These are phyloP conservation scores for Trachemys scripta DNA, from an alignment of 2,113 vertebrate genomes.

Conservation along the genomic window DNA sequence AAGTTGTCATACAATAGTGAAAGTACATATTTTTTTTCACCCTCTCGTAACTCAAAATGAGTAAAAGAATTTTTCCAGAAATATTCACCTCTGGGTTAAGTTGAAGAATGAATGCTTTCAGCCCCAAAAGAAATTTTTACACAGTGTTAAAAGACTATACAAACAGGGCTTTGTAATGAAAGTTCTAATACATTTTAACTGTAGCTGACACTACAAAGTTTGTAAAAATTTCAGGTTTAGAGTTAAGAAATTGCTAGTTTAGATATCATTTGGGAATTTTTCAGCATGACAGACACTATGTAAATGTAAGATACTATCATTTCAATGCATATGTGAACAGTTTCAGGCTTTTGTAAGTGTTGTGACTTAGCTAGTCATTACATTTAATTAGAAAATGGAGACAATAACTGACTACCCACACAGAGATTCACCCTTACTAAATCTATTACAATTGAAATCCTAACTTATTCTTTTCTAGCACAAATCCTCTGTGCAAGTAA, in stretches of 20 bases:
- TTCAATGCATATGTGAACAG: conserved; percentile 34
- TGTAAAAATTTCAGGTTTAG: conserved; percentile 1
- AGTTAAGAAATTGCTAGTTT: neutral
- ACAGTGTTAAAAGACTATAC: neutral
- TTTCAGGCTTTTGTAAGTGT: conserved; percentile 28
- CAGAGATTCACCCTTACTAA: conserved; percentile 49
- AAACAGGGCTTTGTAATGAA: neutral
- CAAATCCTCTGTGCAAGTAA: neutral
- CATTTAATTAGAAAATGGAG: conserved; percentile 32
- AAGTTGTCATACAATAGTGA: neutral
- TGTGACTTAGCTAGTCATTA: conserved; percentile 53
- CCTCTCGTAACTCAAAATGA: neutral
- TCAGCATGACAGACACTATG: conserved; percentile 36
- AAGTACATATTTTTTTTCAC: neutral
- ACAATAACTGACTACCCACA: conserved; percentile 55
- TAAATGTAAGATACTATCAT: conserved; percentile 51
- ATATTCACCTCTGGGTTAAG: neutral
- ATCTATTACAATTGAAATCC: conserved; percentile 34
- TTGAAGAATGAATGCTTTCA: neutral
- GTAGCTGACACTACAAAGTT: neutral
- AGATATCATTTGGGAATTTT: conserved; percentile 51
- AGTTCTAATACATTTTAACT: neutral
- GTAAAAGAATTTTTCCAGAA: neutral
- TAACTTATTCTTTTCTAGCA: conserved; percentile 4
- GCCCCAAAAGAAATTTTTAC: neutral